phyloP scores from a whole-genome alignment of 2,113 vertebrate species.

The Siniperca chuatsi region DNA sequence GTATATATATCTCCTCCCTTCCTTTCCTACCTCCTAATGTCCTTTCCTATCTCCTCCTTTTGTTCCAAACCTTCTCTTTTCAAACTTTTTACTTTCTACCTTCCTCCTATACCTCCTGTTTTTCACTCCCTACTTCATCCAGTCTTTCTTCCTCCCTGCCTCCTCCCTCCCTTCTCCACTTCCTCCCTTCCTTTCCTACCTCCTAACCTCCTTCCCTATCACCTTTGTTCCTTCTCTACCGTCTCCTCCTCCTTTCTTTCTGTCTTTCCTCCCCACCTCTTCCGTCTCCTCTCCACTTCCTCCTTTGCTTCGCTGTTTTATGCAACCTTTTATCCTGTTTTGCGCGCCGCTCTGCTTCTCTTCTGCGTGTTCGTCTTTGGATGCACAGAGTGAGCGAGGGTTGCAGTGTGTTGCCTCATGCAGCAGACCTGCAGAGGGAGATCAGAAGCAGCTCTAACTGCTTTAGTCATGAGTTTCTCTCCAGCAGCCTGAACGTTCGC shows the following conservation, averaged over 20 bases:
- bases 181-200: no score
- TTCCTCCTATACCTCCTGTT: not conserved
- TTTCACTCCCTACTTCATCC: no score
- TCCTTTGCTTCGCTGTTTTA: not conserved
- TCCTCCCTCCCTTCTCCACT: no score
- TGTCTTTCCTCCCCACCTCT: not conserved
- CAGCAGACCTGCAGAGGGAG: conserved; percentile 51
- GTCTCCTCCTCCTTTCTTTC: not conserved
- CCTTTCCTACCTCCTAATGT: no score
- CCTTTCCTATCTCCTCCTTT: no score
- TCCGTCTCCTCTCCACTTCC: not conserved
- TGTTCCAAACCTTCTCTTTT: no score
- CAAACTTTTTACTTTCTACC: no score
- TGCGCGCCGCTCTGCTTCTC: not conserved
- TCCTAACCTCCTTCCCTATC: not conserved
- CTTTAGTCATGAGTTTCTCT: conserved; percentile 66
- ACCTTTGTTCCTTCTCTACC: no score
- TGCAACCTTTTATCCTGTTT: conserved; percentile 3
- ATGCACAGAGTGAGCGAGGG: not conserved
- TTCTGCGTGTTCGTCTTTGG: not conserved
- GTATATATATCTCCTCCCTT: no score
- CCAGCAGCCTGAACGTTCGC: conserved; percentile 26
- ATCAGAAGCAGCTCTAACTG: conserved; percentile 62
- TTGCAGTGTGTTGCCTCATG: conserved; percentile 72
- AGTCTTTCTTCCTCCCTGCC: not conserved